phyloP scores from a whole-genome alignment of 2,113 vertebrate species.

The Silurus glanis region DNA sequence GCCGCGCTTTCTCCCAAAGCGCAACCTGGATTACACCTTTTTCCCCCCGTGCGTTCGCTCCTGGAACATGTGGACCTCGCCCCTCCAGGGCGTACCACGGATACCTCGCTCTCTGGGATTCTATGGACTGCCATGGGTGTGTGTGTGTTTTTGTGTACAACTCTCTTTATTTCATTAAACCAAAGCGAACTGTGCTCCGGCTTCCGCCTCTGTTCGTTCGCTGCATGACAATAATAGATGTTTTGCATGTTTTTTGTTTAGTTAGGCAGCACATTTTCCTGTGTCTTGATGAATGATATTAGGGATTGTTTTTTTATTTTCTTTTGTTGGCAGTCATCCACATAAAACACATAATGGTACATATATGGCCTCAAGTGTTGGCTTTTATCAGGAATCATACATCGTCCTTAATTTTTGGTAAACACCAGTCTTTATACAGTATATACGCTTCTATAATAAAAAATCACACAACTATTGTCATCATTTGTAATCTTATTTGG shows the following conservation, averaged over 20 bases:
- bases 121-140: no score
- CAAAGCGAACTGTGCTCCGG: no score
- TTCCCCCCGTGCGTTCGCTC: no score
- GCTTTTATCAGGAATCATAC: constrained; percentile 1
- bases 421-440: background rate
- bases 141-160: no score
- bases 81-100: no score
- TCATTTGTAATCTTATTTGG: background rate
- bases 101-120: no score
- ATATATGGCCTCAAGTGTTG: background rate
- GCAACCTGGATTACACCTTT: no score
- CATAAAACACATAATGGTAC: background rate
- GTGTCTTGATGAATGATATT: background rate
- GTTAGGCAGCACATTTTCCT: background rate
- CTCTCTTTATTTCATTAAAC: no score
- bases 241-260: background rate
- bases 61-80: no score
- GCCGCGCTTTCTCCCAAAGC: no score
- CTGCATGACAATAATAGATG: background rate
- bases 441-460: background rate
- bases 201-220: no score
- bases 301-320: background rate
- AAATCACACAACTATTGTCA: background rate
- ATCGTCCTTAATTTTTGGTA: background rate
- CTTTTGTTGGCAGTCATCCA: background rate